These are phyloP conservation scores for Apotomis betuletana DNA, from an alignment of 2,888 invertebrate genomes.

Conservation along the genomic window DNA sequence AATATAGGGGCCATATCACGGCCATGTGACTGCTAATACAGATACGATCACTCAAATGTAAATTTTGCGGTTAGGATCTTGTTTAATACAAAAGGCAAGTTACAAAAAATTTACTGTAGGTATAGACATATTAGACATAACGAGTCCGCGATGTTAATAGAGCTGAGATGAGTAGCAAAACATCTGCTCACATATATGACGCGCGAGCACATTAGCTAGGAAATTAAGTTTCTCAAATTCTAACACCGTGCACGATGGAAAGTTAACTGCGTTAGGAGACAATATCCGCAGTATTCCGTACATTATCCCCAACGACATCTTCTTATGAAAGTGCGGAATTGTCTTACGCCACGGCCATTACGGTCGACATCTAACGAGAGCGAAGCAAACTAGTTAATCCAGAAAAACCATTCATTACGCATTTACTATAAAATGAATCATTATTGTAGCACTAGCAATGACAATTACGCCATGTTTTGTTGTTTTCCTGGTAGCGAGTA, in stretches of 20 bases:
- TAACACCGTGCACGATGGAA: constrained; percentile 37
- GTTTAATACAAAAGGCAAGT: no score
- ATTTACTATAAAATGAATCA: constrained; percentile 20
- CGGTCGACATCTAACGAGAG: constrained; percentile 74
- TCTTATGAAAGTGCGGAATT: constrained; percentile 53
- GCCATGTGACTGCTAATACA: no score
- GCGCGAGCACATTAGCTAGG: constrained; percentile 1
- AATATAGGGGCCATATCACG: no score
- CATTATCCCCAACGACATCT: constrained; percentile 45
- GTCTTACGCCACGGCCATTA: constrained; percentile 74
- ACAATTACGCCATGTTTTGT: constrained; percentile 18
- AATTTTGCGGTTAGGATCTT: no score
- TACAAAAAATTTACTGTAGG: no score
- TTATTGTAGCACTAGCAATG: constrained; percentile 9
- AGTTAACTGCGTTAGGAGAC: constrained; percentile 44
- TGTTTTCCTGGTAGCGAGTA: constrained; percentile 25
- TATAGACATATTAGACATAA: no score
- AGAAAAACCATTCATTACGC: constrained; percentile 52
- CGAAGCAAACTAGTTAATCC: constrained; percentile 61
- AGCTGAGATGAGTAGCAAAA: neutral
- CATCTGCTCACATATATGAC: neutral
- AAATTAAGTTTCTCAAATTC: constrained; percentile 23
- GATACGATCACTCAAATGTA: no score
- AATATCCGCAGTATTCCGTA: constrained; percentile 43
- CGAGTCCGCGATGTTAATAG: neutral